phyloP scores from a whole-genome alignment of 2,113 vertebrate species.

The Opisthocomus hoazin region DNA sequence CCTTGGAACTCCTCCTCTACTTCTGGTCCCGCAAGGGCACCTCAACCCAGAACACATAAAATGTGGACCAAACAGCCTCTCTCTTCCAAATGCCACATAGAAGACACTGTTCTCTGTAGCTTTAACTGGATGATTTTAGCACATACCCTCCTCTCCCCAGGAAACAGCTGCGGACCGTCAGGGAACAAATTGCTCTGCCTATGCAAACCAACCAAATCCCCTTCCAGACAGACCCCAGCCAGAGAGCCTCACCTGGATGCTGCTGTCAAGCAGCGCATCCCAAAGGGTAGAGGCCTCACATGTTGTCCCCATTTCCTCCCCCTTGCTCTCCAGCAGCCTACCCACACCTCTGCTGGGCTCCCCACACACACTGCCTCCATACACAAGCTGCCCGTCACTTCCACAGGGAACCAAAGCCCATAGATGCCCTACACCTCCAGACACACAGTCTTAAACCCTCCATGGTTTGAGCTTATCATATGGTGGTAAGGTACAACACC shows the following conservation, averaged over 20 bases:
- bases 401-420: background rate
- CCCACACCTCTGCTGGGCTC: background rate
- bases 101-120: background rate
- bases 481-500: background rate
- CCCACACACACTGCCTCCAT: background rate
- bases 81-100: background rate
- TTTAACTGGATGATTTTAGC: background rate
- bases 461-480: rapidly evolving
- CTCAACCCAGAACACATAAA: background rate
- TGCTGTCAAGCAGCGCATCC: background rate
- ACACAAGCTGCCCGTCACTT: background rate
- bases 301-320: background rate
- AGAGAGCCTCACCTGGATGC: background rate
- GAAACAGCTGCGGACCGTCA: background rate
- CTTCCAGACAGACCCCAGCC: background rate
- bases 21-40: background rate
- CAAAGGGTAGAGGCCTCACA: background rate
- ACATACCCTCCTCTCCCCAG: background rate
- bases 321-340: background rate
- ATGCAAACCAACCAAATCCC: background rate
- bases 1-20: background rate
- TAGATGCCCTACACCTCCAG: background rate
- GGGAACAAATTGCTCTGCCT: background rate
- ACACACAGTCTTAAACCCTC: background rate
- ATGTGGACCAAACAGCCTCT: background rate